A percentile compares a stretch with the other conserved stretches of the same genome.
phyloP scores from a whole-genome alignment of 2,113 vertebrate species.

The Pteruthius melanotis region DNA sequence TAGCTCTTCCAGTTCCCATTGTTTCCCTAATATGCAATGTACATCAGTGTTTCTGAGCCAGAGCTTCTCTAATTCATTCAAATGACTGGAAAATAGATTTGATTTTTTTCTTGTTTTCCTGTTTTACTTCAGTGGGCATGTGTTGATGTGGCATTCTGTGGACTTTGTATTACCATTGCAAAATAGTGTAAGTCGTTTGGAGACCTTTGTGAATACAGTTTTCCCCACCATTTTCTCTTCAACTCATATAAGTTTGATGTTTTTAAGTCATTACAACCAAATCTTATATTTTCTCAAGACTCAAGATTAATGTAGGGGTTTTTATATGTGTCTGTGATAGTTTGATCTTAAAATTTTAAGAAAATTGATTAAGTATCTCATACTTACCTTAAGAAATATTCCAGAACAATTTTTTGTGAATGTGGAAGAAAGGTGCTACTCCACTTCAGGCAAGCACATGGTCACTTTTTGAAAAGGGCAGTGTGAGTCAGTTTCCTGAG shows the following conservation, averaged over 20 bases:
- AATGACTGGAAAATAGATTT: neutral
- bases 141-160: neutral
- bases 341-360: neutral
- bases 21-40: neutral
- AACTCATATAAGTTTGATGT: neutral
- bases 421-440: neutral
- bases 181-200: neutral
- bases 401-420: neutral
- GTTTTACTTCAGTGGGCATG: neutral
- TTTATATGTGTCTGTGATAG: neutral
- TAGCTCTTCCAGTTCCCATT: neutral
- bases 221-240: neutral
- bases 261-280: neutral
- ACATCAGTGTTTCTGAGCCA: neutral
- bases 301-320: neutral
- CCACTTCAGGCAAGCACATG: neutral
- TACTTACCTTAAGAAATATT: neutral
- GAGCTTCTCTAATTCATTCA: neutral
- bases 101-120: neutral
- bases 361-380: neutral
- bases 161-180: neutral
- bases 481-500: neutral
- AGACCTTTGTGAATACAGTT: neutral
- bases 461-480: neutral
- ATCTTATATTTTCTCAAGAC: neutral